Evolutionary conservation across 1,140 invertebrate genomes (phyloP), one percentile per base, ranked within the genome.

Genomic region (Euwallacea fornicatus): DNA sequence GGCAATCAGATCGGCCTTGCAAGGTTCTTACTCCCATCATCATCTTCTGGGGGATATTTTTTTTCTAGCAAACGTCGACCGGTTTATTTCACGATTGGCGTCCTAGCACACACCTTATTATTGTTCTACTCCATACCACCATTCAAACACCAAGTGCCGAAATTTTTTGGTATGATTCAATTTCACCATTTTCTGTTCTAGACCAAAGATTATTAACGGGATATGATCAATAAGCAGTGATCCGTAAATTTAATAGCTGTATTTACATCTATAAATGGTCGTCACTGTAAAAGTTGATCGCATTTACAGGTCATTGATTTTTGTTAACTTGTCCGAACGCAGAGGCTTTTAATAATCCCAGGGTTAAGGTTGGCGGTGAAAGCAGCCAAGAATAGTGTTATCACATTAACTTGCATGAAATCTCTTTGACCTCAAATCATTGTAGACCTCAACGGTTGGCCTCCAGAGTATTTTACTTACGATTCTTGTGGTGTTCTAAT

Each of bases 11-110:
- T 62, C 67, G 67, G 44, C 67, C 67, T 69, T 69, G 67, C 67
- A 69, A 69, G 67, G 67, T 69, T 69, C 59, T 69, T 69, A 69
- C 67, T 69, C 67, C 67, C 67, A 61, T 69, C 67, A 69, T 69
- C 67, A 62, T 69, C 55, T 62, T 69, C 59, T 69, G 56, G 16
- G 54, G 56, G 58, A 10, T 42, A 59, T 68, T 68, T 68, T 33
- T n/a, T 68, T 68, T 68, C 53, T 59, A 43, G 59, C 15, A 53
- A 61, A 61, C 16, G 67, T 53, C 10, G 59, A 69, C 67, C 67
- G 67, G 67, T 69, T 69, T 69, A 69, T 44, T 69, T 69, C 54
- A 13, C 54, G 15, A 58, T 66, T 64, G 46, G 21, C 42, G 15
- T 15, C 56, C 53, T 67, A 58, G 54, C 41, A 55, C 10, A 11